phyloP scores from a whole-genome alignment of 2,113 vertebrate genomes.

The Vicugna pacos region DNA sequence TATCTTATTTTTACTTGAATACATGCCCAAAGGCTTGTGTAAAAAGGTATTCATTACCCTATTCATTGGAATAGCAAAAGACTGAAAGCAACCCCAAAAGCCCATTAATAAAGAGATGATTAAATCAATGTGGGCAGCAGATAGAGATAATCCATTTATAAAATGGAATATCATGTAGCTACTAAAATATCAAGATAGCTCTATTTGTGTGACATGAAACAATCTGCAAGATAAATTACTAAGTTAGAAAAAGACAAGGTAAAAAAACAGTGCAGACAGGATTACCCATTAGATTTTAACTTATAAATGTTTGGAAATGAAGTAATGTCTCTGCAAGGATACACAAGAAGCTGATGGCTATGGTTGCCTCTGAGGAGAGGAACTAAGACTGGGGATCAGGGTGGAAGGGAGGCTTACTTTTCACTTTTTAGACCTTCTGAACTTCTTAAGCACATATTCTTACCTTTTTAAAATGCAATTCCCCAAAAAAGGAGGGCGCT shows the following conservation, averaged over 20 bases:
- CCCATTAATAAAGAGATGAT: background rate
- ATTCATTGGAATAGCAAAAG: background rate
- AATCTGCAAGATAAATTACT: background rate
- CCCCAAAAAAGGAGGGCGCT: background rate
- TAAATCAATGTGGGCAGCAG: background rate
- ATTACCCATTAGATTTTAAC: background rate
- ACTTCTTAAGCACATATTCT: background rate
- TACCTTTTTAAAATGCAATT: background rate
- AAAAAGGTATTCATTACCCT: background rate
- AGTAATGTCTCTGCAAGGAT: background rate
- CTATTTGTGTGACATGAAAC: background rate
- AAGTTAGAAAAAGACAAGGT: background rate
- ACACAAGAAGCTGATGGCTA: background rate
- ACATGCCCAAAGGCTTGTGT: background rate
- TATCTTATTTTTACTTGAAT: slow-evolving; percentile 47
- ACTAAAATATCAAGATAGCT: background rate
- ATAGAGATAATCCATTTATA: slow-evolving; percentile 28
- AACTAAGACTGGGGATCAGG: background rate
- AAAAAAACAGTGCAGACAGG: background rate
- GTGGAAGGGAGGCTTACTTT: background rate
- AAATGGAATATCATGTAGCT: background rate
- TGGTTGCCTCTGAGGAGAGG: background rate
- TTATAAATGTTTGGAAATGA: background rate
- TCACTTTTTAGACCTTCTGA: slow-evolving; percentile 12
- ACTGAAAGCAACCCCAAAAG: background rate